Percentiles rank a stretch among this genome's conserved stretches.
These are phyloP conservation scores for Protosalanx chinensis DNA, from an alignment of 2,797 vertebrate genomes.

Conservation along the genomic window DNA sequence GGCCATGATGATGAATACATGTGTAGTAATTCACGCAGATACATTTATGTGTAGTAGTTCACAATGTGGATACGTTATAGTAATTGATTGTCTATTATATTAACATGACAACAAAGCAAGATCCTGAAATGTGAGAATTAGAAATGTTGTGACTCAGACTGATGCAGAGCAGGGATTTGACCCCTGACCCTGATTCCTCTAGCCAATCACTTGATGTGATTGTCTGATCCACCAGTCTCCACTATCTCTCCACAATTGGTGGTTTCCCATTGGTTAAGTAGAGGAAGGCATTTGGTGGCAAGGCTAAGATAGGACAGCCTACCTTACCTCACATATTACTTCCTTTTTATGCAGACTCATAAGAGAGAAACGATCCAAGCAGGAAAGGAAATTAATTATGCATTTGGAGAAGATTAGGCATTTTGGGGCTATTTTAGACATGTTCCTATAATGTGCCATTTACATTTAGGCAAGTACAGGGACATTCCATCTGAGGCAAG, in stretches of 20 bases:
- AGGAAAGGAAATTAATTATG: no score
- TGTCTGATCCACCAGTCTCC: background rate
- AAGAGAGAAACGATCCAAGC: no score
- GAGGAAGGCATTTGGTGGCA: background rate
- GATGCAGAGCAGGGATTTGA: background rate
- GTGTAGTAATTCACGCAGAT: no score
- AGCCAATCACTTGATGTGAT: background rate
- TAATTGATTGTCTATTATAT: background rate
- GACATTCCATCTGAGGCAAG: no score
- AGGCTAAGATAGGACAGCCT: background rate
- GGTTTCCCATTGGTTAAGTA: background rate
- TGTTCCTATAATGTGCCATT: no score
- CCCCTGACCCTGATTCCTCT: background rate
- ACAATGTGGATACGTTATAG: background rate
- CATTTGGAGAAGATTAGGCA: no score
- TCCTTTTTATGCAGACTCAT: no score
- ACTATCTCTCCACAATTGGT: no score
- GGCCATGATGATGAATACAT: no score
- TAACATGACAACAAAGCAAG: background rate
- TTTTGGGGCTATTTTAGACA: no score
- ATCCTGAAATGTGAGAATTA: background rate
- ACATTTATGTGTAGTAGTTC: background rate
- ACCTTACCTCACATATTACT: background rate
- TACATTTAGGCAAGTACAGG: no score
- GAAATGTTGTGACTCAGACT: background rate